Percentiles rank a stretch among this genome's conserved stretches.
These are phyloP conservation scores for Prochilodus magdalenae DNA, from an alignment of 2,113 vertebrate species.

Conservation along the genomic window DNA sequence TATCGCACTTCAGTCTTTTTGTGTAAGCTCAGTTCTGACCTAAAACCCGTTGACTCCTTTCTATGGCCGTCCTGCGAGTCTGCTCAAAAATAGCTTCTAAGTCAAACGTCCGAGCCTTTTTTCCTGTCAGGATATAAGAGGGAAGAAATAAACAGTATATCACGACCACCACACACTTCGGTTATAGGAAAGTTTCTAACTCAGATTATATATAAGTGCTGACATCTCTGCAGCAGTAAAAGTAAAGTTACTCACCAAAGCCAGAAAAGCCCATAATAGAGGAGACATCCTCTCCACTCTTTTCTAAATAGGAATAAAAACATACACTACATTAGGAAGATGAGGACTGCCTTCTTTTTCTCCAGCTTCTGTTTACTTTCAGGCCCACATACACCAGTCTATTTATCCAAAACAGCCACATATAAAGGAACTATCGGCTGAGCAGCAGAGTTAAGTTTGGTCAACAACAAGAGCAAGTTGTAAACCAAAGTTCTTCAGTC, in stretches of 20 bases:
- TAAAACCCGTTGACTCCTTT: slow-evolving; percentile 87
- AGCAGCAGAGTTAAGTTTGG: no score
- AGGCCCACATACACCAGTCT: no score
- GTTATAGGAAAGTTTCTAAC: no score
- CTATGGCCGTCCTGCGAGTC: slow-evolving; percentile 93
- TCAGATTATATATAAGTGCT: no score
- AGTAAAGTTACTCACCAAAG: slow-evolving; percentile 70
- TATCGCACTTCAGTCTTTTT: no score
- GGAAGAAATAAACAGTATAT: neutral
- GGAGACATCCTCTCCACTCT: slow-evolving; percentile 64
- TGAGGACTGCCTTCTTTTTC: no score
- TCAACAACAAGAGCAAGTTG: no score
- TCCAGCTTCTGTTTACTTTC: no score
- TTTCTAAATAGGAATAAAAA: slow-evolving; percentile 15
- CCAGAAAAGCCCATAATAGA: slow-evolving; percentile 82
- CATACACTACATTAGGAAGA: neutral
- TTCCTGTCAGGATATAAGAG: slow-evolving; percentile 75
- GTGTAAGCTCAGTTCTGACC: slow-evolving; percentile 72
- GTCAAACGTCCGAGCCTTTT: slow-evolving; percentile 96
- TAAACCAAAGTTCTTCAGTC: no score
- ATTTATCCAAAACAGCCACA: neutral
- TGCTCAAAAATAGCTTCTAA: slow-evolving; percentile 96
- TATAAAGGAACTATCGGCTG: no score
- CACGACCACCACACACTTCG: no score
- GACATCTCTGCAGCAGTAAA: neutral